Evolutionary conservation across 2,113 vertebrate genomes (phyloP), one percentile per base, ranked within the genome.

Genomic region (Xenus cinereus): DNA sequence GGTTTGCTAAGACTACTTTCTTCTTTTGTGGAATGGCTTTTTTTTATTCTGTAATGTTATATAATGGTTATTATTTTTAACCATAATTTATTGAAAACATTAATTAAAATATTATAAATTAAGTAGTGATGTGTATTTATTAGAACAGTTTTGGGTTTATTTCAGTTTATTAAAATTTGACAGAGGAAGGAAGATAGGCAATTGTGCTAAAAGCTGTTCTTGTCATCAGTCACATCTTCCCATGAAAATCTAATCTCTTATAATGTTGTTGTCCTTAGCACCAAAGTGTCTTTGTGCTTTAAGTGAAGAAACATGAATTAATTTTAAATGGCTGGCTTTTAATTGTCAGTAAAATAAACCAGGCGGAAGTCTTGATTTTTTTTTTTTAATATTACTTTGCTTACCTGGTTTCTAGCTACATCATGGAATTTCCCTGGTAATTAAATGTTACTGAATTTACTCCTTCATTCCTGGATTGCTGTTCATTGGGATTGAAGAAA

Each of bases 31-130:
- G 22, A 24, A 18, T 16, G 4, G 3, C 9, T 73, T 63, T 46
- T 86, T 79, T 6, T 46, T 54, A 2, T 8, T 66, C 59, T 1
- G 0, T 50, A 62, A 33, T 48, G 18, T 60, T 83, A 77, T 14
- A 4, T 20, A 60, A 54, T 33, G 2, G 0, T 39, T 15, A 3
- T 12, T 41, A 1, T 50, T 90, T 84, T 54, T 13, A 46, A 2
- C 30, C 1, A 1, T 30, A 1, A 0, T 32, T 88, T 75, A 27
- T 20, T 73, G n/a, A 12, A 39, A 35, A 0, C 6, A 7, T 28
- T 9, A 17, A 51, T 51, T 23, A 18, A 35, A 41, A 1, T 22
- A 30, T 45, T 13, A 1, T 17, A 12, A 27, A 10, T 3, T 3
- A 37, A 71, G 23, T 27, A 14, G 22, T 30, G 5, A 15, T 23